Conservation (phyloP, 2,888 invertebrate genomes). For the Cylindroiulus punctatus region DNA sequence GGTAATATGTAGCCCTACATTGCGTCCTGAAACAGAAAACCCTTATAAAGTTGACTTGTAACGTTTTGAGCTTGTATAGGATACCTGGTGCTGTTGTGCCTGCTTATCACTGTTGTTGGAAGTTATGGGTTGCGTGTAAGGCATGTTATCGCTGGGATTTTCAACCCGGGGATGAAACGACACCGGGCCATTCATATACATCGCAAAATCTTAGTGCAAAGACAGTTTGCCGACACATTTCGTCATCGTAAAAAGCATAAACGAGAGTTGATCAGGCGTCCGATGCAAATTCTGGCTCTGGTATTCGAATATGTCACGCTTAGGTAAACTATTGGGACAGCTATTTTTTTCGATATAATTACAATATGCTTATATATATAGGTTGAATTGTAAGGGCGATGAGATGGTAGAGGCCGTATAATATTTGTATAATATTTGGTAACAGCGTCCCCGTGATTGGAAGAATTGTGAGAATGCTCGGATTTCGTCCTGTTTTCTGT, state of each 20-base stretch:
- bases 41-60: too few species aligned
- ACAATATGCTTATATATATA: too few species aligned
- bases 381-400: too few species aligned
- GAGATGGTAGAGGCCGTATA: background rate
- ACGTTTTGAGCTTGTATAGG: background rate
- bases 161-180: slow-evolving; percentile 40
- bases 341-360: too few species aligned
- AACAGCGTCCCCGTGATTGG: slow-evolving; percentile 47
- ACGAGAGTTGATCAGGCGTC: slow-evolving; percentile 39
- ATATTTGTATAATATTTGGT: background rate
- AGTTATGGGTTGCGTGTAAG: slow-evolving; percentile 48
- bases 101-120: slow-evolving; percentile 47
- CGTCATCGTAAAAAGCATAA: background rate
- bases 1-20: slow-evolving; percentile 25
- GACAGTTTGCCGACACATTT: slow-evolving; percentile 10
- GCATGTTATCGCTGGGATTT: slow-evolving; percentile 49
- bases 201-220: slow-evolving; percentile 48
- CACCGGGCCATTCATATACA: slow-evolving; percentile 47
- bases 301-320: slow-evolving; percentile 22
- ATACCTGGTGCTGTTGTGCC: background rate
- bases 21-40: background rate
- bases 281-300: slow-evolving; percentile 10
- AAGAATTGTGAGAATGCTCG: slow-evolving; percentile 30
- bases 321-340: slow-evolving; percentile 2
- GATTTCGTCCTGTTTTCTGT: slow-evolving; percentile 33